These are phyloP conservation scores for Nesometra sesokonis DNA, from an alignment of 35 echinoderm and acorn worm species.

Conservation along the genomic window DNA sequence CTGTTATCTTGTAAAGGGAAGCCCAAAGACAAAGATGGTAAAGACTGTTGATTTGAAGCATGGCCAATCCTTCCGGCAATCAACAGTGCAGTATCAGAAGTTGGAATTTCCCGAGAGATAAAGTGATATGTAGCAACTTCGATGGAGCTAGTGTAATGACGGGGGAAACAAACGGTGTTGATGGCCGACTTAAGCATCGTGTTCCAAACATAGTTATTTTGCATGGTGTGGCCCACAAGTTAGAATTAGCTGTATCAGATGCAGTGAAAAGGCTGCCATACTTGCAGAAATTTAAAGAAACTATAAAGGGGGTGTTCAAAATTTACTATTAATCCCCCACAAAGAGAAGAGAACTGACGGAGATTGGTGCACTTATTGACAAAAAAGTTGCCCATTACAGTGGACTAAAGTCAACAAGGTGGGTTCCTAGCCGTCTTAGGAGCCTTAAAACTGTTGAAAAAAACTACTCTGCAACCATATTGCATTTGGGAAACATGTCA, in stretches of 20 bases:
- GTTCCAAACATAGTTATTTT: neutral
- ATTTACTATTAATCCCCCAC: neutral
- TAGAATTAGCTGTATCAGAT: neutral
- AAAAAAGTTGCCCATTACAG: neutral
- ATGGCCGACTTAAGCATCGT: neutral
- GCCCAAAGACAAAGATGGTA: too few relatives aligned
- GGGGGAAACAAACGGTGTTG: neutral
- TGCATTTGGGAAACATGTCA: too few relatives aligned
- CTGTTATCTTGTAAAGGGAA: too few relatives aligned
- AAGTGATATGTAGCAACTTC: neutral
- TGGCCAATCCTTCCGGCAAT: neutral
- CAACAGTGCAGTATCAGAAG: neutral
- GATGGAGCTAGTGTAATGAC: too few relatives aligned
- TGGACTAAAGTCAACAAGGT: too few relatives aligned
- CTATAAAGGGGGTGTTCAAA: neutral
- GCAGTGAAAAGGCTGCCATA: neutral
- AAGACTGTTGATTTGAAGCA: too few relatives aligned
- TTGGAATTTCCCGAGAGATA: neutral
- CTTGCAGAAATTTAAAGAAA: neutral
- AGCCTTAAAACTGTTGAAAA: too few relatives aligned
- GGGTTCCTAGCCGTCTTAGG: too few relatives aligned
- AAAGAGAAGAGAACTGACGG: neutral
- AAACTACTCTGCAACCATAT: too few relatives aligned
- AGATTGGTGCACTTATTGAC: neutral
- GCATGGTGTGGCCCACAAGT: constrained; percentile 1